A percentile compares a stretch with the other conserved stretches of the same genome.
phyloP scores from a whole-genome alignment of 1,140 invertebrate genomes.

The Bombus fervidus region DNA sequence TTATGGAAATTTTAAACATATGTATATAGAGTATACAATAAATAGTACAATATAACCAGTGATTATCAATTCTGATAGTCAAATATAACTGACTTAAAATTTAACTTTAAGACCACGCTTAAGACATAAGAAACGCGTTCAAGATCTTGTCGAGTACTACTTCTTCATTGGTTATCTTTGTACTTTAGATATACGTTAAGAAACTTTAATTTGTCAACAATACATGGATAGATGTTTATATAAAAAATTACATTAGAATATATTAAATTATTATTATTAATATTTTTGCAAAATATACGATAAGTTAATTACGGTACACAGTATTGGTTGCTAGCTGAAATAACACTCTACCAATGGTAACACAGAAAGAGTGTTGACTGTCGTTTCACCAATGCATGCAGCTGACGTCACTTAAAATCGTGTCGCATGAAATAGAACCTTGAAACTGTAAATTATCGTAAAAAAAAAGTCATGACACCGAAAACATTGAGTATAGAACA shows the following conservation, averaged over 20 bases:
- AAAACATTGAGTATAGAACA: conserved; percentile 49
- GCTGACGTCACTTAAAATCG: conserved; percentile 43
- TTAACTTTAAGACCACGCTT: not conserved
- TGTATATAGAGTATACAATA: not conserved
- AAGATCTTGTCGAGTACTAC: not conserved
- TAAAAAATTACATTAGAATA: not conserved
- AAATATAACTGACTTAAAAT: not conserved
- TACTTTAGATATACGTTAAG: too few relatives aligned
- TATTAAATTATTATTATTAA: not conserved
- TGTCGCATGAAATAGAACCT: conserved; percentile 61
- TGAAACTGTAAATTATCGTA: conserved; percentile 65
- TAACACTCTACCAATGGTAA: conserved; percentile 38
- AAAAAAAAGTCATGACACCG: conserved; percentile 61
- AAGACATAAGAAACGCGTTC: too few relatives aligned
- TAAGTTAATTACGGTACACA: not conserved
- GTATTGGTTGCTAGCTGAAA: conserved; percentile 5
- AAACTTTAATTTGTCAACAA: not conserved
- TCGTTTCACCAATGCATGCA: conserved; percentile 39
- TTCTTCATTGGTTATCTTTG: conserved; percentile 5
- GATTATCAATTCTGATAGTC: not conserved
- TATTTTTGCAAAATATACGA: not conserved
- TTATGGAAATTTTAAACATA: not conserved
- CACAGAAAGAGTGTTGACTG: conserved; percentile 20
- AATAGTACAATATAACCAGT: not conserved
- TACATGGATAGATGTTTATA: not conserved